A percentile compares a stretch with the other conserved stretches of the same genome.
Evolutionary conservation across 2,797 vertebrate genomes (phyloP).

Genomic region (Sebastes matsubarae): DNA sequence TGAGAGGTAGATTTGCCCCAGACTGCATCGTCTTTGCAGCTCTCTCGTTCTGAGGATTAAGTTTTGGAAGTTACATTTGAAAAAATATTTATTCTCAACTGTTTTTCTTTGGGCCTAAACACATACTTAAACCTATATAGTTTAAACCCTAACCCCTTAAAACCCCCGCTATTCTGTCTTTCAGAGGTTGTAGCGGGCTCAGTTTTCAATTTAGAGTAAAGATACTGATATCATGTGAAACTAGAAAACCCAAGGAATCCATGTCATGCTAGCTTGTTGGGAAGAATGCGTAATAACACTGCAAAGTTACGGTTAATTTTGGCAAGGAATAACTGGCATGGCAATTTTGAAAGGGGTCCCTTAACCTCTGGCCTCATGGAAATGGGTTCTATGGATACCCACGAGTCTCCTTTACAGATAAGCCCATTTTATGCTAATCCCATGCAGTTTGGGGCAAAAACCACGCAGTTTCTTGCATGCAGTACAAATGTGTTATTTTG

Average conservation of each 20-base stretch:
- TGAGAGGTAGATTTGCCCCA: constrained; percentile 6
- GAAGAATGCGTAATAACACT: too few relatives aligned
- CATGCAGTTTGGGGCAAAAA: not conserved
- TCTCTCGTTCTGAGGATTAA: not conserved
- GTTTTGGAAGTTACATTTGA: not conserved
- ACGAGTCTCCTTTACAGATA: not conserved
- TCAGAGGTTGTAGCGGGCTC: not conserved
- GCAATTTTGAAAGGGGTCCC: too few relatives aligned
- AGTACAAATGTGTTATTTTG: not conserved
- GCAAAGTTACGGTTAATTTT: too few relatives aligned
- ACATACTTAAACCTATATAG: not conserved
- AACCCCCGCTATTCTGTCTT: not conserved
- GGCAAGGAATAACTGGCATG: too few relatives aligned
- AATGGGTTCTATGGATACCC: not conserved
- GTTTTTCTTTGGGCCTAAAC: not conserved
- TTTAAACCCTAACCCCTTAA: not conserved
- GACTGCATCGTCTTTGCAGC: not conserved
- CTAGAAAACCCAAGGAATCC: too few relatives aligned
- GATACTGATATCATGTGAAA: too few relatives aligned
- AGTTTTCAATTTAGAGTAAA: not conserved
- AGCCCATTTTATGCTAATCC: not conserved
- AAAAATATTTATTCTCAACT: not conserved
- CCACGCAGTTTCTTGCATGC: not conserved
- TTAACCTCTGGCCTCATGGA: too few relatives aligned
- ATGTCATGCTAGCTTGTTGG: not conserved